Evolutionary conservation across 2,888 invertebrate genomes (phyloP), one percentile per base, ranked within the genome.

Genomic region (Atethmia centrago): DNA sequence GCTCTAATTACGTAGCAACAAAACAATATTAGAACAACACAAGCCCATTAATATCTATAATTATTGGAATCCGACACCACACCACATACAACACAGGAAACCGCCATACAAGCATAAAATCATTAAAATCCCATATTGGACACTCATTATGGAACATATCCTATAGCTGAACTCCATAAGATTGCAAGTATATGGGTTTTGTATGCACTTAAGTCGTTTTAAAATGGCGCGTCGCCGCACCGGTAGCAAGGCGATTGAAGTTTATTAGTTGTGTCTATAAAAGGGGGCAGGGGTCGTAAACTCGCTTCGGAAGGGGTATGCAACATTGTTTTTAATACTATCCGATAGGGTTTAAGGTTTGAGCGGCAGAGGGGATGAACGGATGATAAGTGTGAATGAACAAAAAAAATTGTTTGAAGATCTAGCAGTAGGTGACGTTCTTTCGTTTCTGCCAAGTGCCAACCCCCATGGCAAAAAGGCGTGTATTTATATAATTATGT

Each of bases 221-320:
- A 65, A 66, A 74, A 71, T 25, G 65, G 84, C 76, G 74, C 74
- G 79, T 85, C 68, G 77, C 78, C 70, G 82, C 87, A 82, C 87
- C 85, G 83, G 90, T 87, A 87, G 91, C 93, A 93, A 92, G 93
- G 89, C 93, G 93, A 94, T 93, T 92, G 90, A 87, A 92, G 91
- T 95, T 95, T 95, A 96, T 94, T 95, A 94, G 92, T 94, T 92
- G 91, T 92, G 93, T 91, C 93, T 92, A 94, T 95, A 95, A 94
- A 94, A 92, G 93, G 93, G 93, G 93, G 91, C 92, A 90, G 90
- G 90, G 89, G 91, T 90, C 89, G 90, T 94, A 94, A 94, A 93
- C 92, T 88, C 88, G 87, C 86, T 82, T 83, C 83, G 80, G 84
- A 85, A 85, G 85, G 88, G 88, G 87, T 88, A 86, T 87, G 90